phyloP scores from a whole-genome alignment of 2,113 vertebrate genomes.

The Orycteropus afer region DNA sequence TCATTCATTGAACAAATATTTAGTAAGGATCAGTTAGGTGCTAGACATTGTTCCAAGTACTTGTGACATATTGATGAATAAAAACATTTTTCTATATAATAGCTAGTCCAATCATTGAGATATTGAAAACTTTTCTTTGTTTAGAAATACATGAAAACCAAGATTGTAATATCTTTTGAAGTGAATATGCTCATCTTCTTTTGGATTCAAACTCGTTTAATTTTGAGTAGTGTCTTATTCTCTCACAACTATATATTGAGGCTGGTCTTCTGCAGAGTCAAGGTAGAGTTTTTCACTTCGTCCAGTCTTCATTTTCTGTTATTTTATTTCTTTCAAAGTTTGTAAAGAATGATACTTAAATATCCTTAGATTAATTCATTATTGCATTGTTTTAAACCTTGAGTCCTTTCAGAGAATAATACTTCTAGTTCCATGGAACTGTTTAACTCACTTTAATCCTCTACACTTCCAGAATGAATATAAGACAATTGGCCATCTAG shows the following conservation, averaged over 20 bases:
- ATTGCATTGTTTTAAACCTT: not conserved
- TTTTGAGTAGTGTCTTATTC: not conserved
- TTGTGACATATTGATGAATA: not conserved
- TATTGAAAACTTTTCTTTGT: slow-evolving; percentile 32
- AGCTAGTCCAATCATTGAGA: not conserved
- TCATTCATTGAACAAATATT: not conserved
- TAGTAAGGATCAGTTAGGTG: not conserved
- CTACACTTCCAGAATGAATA: slow-evolving; percentile 20
- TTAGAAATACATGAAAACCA: slow-evolving; percentile 3
- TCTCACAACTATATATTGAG: not conserved
- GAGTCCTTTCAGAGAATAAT: not conserved
- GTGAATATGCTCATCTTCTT: not conserved
- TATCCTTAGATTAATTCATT: not conserved
- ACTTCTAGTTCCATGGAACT: not conserved
- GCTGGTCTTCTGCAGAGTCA: not conserved
- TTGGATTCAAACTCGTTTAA: not conserved
- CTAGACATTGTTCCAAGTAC: too few species aligned
- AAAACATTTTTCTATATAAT: not conserved
- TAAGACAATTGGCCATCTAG: not conserved
- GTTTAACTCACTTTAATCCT: not conserved
- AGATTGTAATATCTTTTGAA: not conserved
- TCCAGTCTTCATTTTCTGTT: not conserved
- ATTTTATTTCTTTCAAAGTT: slow-evolving; percentile 12
- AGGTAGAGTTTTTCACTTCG: not conserved
- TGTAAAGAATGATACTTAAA: slow-evolving; percentile 41